These are phyloP conservation scores for Lypha dubia DNA, from an alignment of 2,888 invertebrate genomes.

Conservation along the genomic window DNA sequence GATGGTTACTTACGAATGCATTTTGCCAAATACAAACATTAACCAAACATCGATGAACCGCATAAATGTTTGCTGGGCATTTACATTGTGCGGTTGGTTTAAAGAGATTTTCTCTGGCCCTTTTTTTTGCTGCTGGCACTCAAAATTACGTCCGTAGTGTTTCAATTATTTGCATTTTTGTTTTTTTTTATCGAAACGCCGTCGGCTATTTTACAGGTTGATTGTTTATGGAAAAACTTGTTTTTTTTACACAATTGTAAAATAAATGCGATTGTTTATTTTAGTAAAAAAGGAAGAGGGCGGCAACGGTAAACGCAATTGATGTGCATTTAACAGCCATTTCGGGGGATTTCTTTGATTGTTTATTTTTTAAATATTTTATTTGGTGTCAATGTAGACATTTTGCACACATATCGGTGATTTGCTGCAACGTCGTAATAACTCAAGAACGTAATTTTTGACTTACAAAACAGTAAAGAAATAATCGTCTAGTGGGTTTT, in stretches of 20 bases:
- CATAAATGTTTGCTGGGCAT: conserved; percentile 71
- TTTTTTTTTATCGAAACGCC: conserved; percentile 23
- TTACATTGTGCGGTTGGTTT: conserved; percentile 36
- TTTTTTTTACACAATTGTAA: conserved; percentile 60
- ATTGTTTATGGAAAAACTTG: conserved; percentile 53
- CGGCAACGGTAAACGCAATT: neutral
- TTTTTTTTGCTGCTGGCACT: conserved; percentile 1
- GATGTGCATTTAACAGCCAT: conserved; percentile 20
- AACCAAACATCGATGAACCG: conserved; percentile 29
- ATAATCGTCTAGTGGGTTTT: too few relatives aligned
- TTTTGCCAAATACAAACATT: conserved; percentile 60
- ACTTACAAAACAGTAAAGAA: too few relatives aligned
- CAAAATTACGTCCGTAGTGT: conserved; percentile 8
- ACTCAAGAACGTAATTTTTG: too few relatives aligned
- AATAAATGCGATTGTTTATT: conserved; percentile 12
- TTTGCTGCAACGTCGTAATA: too few relatives aligned
- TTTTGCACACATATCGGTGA: too few relatives aligned
- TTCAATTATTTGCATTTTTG: conserved; percentile 65
- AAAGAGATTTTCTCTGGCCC: conserved; percentile 19
- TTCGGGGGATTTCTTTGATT: neutral
- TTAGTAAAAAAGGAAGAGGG: neutral
- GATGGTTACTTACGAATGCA: conserved; percentile 49
- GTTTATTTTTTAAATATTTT: neutral
- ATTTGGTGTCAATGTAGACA: neutral
- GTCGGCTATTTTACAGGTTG: conserved; percentile 65